Evolutionary conservation across 1,140 invertebrate genomes (phyloP).

Genomic region (Rhizoglyphus robini): DNA sequence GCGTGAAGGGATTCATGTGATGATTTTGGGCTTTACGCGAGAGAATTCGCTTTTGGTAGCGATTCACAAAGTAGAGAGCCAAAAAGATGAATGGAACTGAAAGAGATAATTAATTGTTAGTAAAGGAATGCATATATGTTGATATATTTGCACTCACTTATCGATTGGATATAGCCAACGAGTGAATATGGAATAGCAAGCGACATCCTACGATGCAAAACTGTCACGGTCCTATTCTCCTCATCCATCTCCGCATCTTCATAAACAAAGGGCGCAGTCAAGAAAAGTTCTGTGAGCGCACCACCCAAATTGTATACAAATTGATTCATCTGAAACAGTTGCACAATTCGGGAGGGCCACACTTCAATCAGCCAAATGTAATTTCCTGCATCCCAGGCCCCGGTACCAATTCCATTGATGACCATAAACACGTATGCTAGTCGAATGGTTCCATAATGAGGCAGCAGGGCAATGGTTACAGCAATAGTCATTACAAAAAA

Average conservation of each 20-base stretch:
- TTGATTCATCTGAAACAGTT: neutral
- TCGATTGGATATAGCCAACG: neutral
- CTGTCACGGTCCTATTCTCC: neutral
- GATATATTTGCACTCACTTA: neutral
- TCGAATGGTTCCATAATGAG: neutral
- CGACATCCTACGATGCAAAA: neutral
- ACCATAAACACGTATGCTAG: neutral
- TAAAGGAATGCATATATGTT: neutral
- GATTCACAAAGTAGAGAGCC: neutral
- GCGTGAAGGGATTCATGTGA: neutral
- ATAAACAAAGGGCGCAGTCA: neutral
- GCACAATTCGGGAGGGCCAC: neutral
- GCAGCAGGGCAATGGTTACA: neutral
- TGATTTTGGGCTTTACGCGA: neutral
- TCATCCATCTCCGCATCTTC: neutral
- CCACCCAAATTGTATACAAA: neutral
- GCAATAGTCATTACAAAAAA: neutral
- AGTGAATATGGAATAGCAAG: neutral
- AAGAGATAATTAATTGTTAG: neutral
- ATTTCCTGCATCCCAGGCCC: slow-evolving; percentile 1
- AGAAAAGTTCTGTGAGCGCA: neutral
- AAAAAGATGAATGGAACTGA: slow-evolving; percentile 1
- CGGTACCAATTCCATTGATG: neutral
- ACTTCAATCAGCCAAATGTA: slow-evolving; percentile 1
- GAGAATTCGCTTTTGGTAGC: neutral